These are phyloP conservation scores for Aphis craccivora DNA, from an alignment of 1,140 invertebrate genomes.

Conservation along the genomic window DNA sequence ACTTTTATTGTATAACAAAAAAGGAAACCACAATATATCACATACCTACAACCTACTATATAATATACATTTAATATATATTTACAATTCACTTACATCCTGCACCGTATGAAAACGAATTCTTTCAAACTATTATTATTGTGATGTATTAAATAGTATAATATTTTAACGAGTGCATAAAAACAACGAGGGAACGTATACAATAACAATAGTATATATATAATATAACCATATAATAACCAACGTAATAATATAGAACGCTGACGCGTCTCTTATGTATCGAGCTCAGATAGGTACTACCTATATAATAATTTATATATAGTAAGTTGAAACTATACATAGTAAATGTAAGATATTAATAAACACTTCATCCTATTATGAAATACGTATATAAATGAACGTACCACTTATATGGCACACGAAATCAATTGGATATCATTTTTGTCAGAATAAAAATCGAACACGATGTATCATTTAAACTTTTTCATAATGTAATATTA, in stretches of 20 bases:
- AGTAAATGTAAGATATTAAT: neutral
- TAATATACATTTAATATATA: neutral
- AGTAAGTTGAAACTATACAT: neutral
- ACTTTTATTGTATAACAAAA: neutral
- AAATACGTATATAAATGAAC: neutral
- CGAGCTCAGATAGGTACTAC: neutral
- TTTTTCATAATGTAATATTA: too few species aligned
- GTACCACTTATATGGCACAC: neutral
- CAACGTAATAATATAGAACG: neutral
- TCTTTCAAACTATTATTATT: neutral
- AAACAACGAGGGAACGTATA: neutral
- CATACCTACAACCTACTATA: neutral
- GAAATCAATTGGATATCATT: neutral
- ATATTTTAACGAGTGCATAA: neutral
- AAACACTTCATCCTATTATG: neutral
- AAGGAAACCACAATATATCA: neutral
- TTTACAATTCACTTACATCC: neutral
- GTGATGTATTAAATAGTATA: neutral
- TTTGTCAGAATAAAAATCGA: neutral
- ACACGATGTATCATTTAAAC: neutral
- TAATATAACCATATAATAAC: neutral
- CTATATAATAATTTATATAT: neutral
- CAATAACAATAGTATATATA: neutral
- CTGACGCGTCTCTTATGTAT: neutral
- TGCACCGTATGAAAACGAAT: neutral